These are phyloP conservation scores for Atherix ibis DNA, from an alignment of 2,888 invertebrate genomes.

Conservation along the genomic window DNA sequence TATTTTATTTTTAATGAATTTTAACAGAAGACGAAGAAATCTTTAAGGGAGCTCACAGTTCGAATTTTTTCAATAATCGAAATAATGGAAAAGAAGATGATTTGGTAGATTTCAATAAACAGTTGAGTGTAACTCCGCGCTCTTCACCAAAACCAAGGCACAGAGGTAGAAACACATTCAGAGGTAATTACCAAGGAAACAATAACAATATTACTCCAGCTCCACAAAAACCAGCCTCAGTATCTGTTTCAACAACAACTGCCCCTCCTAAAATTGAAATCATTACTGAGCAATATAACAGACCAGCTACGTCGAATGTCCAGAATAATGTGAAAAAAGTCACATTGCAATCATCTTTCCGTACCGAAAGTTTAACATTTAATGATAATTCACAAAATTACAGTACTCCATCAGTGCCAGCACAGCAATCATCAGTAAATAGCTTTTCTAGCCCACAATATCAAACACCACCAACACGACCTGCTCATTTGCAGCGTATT, in stretches of 20 bases:
- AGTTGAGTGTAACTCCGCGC: too few relatives aligned
- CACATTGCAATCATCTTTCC: slow-evolving; percentile 26
- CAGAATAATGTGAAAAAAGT: slow-evolving; percentile 22
- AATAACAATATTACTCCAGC: slow-evolving; percentile 10
- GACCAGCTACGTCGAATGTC: slow-evolving; percentile 10
- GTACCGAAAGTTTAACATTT: slow-evolving; percentile 17
- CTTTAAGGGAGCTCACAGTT: slow-evolving; percentile 54
- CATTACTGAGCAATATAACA: slow-evolving; percentile 10
- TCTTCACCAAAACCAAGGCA: slow-evolving; percentile 20
- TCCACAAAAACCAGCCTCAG: slow-evolving; percentile 5
- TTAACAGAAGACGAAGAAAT: slow-evolving; percentile 37
- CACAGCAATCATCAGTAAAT: slow-evolving; percentile 10
- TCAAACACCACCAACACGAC: slow-evolving; percentile 2
- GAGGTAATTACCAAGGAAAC: slow-evolving; percentile 16
- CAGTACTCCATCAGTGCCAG: slow-evolving; percentile 19
- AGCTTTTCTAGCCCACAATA: slow-evolving; percentile 10
- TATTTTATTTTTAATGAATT: slow-evolving; percentile 1
- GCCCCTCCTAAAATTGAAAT: slow-evolving; percentile 4
- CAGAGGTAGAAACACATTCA: slow-evolving; percentile 25
- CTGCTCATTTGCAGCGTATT: slow-evolving; percentile 21
- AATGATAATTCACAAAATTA: slow-evolving; percentile 15
- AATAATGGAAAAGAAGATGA: slow-evolving; percentile 43
- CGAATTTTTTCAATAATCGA: slow-evolving; percentile 55
- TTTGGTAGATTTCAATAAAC: slow-evolving; percentile 36
- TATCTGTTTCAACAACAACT: slow-evolving; percentile 7